Conservation (phyloP, 2,888 invertebrate genomes). For the Ectemnius cavifrons region DNA sequence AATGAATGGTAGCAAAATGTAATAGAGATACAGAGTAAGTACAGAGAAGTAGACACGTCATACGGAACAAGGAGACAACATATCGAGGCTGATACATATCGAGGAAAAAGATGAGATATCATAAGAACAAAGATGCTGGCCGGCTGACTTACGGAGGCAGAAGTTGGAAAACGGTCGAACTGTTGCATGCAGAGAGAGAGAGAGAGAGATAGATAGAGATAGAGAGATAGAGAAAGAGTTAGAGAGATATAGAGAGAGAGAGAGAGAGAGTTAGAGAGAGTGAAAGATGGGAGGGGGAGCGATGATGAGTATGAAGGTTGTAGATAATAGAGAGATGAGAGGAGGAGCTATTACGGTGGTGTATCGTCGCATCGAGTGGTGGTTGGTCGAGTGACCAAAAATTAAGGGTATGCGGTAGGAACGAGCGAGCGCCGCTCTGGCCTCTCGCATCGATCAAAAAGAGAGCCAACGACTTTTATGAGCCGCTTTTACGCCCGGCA, state of each 20-base stretch:
- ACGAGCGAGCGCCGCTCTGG: conserved; percentile 33
- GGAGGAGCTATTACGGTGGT: conserved; percentile 32
- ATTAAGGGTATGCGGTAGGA: conserved; percentile 46
- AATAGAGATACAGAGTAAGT: too few relatives aligned
- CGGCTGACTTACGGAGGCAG: conserved; percentile 50
- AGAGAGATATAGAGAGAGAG: conserved; percentile 30
- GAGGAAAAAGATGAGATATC: conserved; percentile 7
- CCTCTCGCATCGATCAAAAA: conserved; percentile 18
- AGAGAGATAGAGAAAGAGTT: conserved; percentile 28
- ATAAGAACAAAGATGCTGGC: conserved; percentile 46
- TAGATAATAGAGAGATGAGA: conserved; percentile 47
- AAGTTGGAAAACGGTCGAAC: conserved; percentile 50
- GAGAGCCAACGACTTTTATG: not conserved
- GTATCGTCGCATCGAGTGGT: conserved; percentile 51
- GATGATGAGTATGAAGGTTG: not conserved
- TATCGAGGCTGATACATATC: not conserved
- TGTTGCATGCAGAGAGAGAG: conserved; percentile 54
- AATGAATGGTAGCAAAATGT: too few relatives aligned
- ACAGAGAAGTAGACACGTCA: too few relatives aligned
- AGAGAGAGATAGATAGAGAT: conserved; percentile 19
- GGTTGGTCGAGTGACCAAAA: conserved; percentile 39
- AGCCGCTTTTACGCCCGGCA: not conserved
- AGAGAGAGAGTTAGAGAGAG: conserved; percentile 5
- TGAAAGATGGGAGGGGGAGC: too few relatives aligned
- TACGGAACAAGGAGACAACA: too few relatives aligned